Percentiles rank a stretch among this genome's conserved stretches.
Evolutionary conservation across 2,797 vertebrate species (phyloP).

Genomic region (Gymnothorax javanicus): DNA sequence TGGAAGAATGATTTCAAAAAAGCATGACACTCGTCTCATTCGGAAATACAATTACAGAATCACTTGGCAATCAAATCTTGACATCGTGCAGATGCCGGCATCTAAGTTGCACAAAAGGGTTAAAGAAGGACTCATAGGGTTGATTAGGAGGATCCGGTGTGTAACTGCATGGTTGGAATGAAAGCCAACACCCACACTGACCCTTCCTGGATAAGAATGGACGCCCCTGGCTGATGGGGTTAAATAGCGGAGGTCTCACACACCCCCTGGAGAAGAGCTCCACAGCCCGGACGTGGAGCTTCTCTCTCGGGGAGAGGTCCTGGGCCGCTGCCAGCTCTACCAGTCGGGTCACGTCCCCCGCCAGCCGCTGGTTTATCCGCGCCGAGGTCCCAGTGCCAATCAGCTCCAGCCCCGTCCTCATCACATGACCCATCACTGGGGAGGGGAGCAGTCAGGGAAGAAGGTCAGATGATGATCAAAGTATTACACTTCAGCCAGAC

Average conservation of each 20-base stretch:
- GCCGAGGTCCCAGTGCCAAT: slow-evolving; percentile 74
- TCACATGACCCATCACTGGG: slow-evolving; percentile 88
- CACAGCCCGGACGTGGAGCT: slow-evolving; percentile 80
- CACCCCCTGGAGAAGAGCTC: slow-evolving; percentile 86
- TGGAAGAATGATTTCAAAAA: no score
- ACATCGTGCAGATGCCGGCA: no score
- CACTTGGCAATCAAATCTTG: no score
- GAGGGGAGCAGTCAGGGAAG: slow-evolving; percentile 10
- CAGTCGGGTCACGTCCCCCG: slow-evolving; percentile 69
- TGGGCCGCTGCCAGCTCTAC: slow-evolving; percentile 74
- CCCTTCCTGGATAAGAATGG: no score
- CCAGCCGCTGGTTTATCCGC: slow-evolving; percentile 74
- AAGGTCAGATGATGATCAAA: background rate
- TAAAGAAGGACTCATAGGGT: no score
- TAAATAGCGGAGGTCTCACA: slow-evolving; percentile 32
- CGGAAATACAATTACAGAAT: no score
- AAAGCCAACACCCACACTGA: no score
- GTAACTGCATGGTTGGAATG: no score
- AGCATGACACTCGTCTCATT: no score
- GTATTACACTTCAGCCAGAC: background rate
- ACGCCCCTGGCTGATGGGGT: background rate
- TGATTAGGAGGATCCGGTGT: no score
- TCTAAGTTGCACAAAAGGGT: no score
- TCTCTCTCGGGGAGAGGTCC: slow-evolving; percentile 80
- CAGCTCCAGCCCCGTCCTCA: slow-evolving; percentile 82